Evolutionary conservation across 2,797 vertebrate species (phyloP).

Genomic region (Silurus lanzhouensis): DNA sequence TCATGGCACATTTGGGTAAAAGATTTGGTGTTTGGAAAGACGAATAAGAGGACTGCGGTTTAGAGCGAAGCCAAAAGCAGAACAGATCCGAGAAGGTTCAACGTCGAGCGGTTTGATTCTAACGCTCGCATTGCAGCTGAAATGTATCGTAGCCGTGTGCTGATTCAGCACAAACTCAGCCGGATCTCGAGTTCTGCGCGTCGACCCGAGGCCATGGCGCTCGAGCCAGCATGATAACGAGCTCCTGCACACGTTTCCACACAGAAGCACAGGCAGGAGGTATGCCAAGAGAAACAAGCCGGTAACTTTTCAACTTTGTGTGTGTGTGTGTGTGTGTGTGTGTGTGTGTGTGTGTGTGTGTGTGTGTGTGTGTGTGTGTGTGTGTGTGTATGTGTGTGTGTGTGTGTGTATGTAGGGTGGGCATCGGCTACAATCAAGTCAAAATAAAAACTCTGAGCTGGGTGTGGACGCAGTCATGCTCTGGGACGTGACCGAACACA

Average conservation of each 20-base stretch:
- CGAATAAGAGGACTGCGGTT: neutral
- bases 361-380: neutral
- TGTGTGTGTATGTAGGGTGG: neutral
- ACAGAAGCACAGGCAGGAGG: conserved; percentile 3
- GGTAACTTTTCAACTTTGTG: conserved; percentile 45
- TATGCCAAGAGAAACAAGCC: conserved; percentile 45
- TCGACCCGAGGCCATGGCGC: conserved; percentile 6
- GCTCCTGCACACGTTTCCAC: conserved; percentile 6
- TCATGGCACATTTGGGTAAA: neutral
- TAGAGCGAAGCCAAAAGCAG: neutral
- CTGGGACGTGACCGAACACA: conserved; percentile 65
- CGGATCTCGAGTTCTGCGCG: conserved; percentile 31
- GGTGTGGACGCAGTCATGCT: conserved; percentile 36
- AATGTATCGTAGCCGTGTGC: conserved; percentile 5
- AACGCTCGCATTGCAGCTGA: neutral
- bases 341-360: neutral
- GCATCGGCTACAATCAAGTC: conserved; percentile 40
- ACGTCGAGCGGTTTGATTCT: neutral
- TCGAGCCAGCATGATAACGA: conserved; percentile 13
- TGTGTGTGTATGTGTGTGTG: neutral
- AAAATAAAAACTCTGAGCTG: conserved; percentile 46
- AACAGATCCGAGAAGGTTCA: neutral
- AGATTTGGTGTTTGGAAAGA: neutral
- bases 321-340: neutral
- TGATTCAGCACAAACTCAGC: conserved; percentile 13